A percentile compares a stretch with the other conserved stretches of the same genome.
phyloP scores from a whole-genome alignment of 2,888 invertebrate species.

The Notocelia uddmanniana region DNA sequence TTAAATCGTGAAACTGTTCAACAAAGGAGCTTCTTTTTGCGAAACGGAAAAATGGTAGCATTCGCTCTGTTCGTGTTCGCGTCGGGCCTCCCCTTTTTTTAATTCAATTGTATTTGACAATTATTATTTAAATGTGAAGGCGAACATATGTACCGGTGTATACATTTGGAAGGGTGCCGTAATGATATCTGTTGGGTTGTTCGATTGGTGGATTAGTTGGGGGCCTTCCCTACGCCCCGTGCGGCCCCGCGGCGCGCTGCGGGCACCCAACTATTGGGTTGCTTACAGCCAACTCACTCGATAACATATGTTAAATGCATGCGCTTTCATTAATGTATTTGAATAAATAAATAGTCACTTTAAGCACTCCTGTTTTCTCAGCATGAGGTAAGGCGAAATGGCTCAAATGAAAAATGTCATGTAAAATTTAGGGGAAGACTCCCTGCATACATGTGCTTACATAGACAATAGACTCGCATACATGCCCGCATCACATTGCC shows the following conservation, averaged over 20 bases:
- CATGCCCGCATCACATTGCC: slow-evolving; percentile 75
- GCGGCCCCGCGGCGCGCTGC: slow-evolving; percentile 65
- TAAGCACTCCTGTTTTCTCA: slow-evolving; percentile 11
- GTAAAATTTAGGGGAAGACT: slow-evolving; percentile 31
- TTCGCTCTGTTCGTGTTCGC: slow-evolving; percentile 8
- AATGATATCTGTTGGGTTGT: slow-evolving; percentile 67
- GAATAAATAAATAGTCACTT: slow-evolving; percentile 1
- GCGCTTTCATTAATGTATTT: slow-evolving; percentile 40
- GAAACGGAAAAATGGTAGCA: slow-evolving; percentile 33
- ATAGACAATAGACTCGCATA: slow-evolving; percentile 49
- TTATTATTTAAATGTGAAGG: slow-evolving; percentile 82
- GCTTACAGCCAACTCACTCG: slow-evolving; percentile 58
- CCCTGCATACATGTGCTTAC: slow-evolving; percentile 32
- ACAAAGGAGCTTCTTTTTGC: slow-evolving; percentile 46
- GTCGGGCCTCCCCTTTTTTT: slow-evolving; percentile 66
- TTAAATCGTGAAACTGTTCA: slow-evolving; percentile 59
- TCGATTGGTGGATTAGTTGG: slow-evolving; percentile 71
- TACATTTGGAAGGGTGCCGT: slow-evolving; percentile 70
- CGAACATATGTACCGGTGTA: slow-evolving; percentile 76
- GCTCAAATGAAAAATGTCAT: neutral
- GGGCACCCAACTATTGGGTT: slow-evolving; percentile 70
- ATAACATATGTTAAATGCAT: slow-evolving; percentile 62
- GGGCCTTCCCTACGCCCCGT: slow-evolving; percentile 65
- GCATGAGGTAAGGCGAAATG: slow-evolving; percentile 13
- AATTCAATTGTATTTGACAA: slow-evolving; percentile 70